Conservation (phyloP, 2,888 invertebrate genomes). For the Pyrochroa serraticornis region DNA sequence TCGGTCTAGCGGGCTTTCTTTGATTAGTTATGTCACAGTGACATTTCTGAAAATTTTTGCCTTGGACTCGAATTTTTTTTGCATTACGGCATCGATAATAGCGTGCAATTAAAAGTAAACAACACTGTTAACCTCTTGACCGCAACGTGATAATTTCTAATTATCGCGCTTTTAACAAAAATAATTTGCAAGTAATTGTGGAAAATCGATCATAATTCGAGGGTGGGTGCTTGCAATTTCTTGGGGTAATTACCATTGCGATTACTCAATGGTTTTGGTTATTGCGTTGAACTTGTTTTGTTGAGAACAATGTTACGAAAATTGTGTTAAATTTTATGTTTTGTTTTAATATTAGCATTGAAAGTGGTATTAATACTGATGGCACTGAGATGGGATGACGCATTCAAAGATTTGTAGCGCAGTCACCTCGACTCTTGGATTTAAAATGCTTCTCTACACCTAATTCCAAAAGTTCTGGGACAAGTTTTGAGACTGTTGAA, state of each 20-base stretch:
- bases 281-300: background rate
- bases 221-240: no score
- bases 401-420: background rate
- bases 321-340: background rate
- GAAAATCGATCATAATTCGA: no score
- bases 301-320: no score
- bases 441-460: background rate
- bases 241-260: no score
- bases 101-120: conserved; percentile 34
- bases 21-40: no score
- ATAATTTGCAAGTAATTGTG: background rate
- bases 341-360: background rate
- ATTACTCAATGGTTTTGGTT: background rate
- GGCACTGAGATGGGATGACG: background rate
- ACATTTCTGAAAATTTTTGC: no score
- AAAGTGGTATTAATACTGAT: background rate
- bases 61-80: conserved; percentile 33
- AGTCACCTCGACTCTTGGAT: background rate
- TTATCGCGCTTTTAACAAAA: background rate
- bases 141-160: conserved; percentile 2
- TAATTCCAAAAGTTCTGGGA: no score
- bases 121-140: conserved; percentile 35
- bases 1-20: no score
- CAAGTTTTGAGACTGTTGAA: background rate
- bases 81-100: conserved; percentile 35